These are phyloP conservation scores for Hestina assimilis DNA, from an alignment of 1,140 invertebrate species.

Conservation along the genomic window DNA sequence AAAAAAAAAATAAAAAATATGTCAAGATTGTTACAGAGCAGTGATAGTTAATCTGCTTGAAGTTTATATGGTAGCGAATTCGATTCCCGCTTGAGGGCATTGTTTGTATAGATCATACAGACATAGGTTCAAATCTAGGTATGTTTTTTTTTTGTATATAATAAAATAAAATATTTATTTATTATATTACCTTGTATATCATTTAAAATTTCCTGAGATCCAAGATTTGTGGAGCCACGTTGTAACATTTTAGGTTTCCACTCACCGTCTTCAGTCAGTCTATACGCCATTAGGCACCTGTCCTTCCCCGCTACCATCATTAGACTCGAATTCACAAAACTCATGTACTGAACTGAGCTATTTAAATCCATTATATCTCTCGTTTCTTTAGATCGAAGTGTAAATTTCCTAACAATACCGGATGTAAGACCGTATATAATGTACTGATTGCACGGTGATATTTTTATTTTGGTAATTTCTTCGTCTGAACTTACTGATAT, in stretches of 20 bases:
- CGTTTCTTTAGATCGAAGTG: slow-evolving; percentile 49
- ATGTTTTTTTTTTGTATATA: too few species aligned
- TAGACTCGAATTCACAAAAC: slow-evolving; percentile 45
- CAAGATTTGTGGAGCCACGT: slow-evolving; percentile 50
- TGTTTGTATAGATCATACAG: too few species aligned
- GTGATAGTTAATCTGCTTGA: too few species aligned
- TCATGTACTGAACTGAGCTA: slow-evolving; percentile 56
- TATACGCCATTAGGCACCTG: slow-evolving; percentile 60
- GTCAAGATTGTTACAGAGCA: too few species aligned
- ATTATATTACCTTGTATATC: slow-evolving; percentile 54
- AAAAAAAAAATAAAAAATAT: too few species aligned
- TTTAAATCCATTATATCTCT: slow-evolving; percentile 55
- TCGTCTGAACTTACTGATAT: slow-evolving; percentile 49
- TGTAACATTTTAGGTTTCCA: slow-evolving; percentile 65
- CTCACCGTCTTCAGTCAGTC: slow-evolving; percentile 26
- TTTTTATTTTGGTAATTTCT: slow-evolving; percentile 51
- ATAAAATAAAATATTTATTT: too few species aligned
- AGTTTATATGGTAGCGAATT: too few species aligned
- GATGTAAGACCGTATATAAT: slow-evolving; percentile 56
- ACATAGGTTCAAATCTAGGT: too few species aligned
- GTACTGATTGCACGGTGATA: slow-evolving; percentile 69
- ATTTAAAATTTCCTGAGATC: slow-evolving; percentile 65
- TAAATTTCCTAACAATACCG: slow-evolving; percentile 52
- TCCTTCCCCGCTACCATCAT: slow-evolving; percentile 60
- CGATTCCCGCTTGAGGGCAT: too few species aligned